Evolutionary conservation across 1,140 invertebrate genomes (phyloP), one percentile per base, ranked within the genome.

Genomic region (Drosophila athabasca): DNA sequence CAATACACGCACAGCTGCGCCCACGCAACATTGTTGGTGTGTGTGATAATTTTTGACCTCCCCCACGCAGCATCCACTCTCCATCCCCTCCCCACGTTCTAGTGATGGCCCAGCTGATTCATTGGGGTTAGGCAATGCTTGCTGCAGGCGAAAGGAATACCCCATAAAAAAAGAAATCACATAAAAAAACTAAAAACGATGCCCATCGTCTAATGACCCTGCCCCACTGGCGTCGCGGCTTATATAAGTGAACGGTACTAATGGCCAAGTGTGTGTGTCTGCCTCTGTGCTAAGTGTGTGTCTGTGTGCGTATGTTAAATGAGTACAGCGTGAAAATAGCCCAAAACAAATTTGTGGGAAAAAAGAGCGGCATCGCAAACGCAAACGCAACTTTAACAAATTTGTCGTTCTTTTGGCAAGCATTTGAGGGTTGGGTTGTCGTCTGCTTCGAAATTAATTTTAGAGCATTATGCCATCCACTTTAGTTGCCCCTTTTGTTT

Each of bases 391-490:
- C 74, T 79, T 82, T 72, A 87, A 82, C 62, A 78, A 88, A 88
- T 78, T 71, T 62, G 46, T 84, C 46, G 51, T 48, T 53, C 79
- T 83, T 78, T 88, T 88, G 83, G 83, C 83, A 88, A 88, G 67
- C 79, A 46, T 70, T 61, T 55, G 71, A 62, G 58, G 31, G 48
- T 52, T 69, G 55, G 31, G 48, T 52, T 69, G 55, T 45, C 59
- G 48, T 31, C 24, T 62, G 55, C 59, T 78, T 88, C 55, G 76
- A 79, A 89, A 89, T 89, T 88, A 84, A 88, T 88, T 88, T 88
- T 88, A 88, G 76, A 89, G 84, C 67, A 88, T 88, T 88, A 88
- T 88, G 83, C 83, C 83, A 88, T 87, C 67, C 76, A 60, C 62
- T 49, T 74, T 54, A 67, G 53, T 81, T 61, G 52, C 24, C 17